A percentile compares a stretch with the other conserved stretches of the same genome.
Conservation (phyloP, 2,888 invertebrate species). For the Pocota personata region DNA sequence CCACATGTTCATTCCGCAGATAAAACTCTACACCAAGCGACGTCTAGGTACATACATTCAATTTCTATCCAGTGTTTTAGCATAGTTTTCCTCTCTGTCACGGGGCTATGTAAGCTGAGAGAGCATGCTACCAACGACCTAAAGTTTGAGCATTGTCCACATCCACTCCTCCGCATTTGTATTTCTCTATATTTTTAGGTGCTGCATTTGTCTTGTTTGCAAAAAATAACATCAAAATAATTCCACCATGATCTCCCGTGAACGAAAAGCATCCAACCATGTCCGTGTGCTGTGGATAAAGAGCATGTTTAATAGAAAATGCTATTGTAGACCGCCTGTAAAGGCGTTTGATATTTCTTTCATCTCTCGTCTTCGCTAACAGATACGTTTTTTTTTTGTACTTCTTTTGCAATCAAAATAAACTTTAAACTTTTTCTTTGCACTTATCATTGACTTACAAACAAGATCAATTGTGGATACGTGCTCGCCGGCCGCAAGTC, state of each 20-base stretch:
- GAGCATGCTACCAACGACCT: slow-evolving; percentile 10
- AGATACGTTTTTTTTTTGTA: slow-evolving; percentile 19
- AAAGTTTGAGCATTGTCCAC: slow-evolving; percentile 46
- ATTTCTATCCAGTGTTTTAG: slow-evolving; percentile 1
- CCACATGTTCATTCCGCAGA: slow-evolving; percentile 34
- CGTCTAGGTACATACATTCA: slow-evolving; percentile 4
- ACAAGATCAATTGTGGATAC: slow-evolving; percentile 55
- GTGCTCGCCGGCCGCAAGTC: slow-evolving; percentile 35
- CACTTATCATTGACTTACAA: slow-evolving; percentile 57
- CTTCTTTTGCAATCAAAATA: slow-evolving; percentile 49
- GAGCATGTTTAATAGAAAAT: slow-evolving; percentile 44
- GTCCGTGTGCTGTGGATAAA: slow-evolving; percentile 47
- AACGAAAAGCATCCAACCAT: slow-evolving; percentile 66
- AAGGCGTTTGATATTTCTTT: slow-evolving; percentile 42
- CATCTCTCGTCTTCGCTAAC: slow-evolving; percentile 19
- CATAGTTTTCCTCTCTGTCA: slow-evolving; percentile 3
- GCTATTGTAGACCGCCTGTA: slow-evolving; percentile 37
- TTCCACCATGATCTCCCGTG: slow-evolving; percentile 26
- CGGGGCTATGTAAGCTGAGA: neutral
- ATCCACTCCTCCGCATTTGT: slow-evolving; percentile 41
- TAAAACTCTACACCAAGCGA: neutral
- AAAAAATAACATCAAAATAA: neutral
- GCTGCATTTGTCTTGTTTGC: slow-evolving; percentile 37
- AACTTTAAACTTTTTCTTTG: slow-evolving; percentile 26
- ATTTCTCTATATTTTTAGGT: slow-evolving; percentile 8